These are phyloP conservation scores for Silvanus unidentatus DNA, from an alignment of 2,888 invertebrate species.

Conservation along the genomic window DNA sequence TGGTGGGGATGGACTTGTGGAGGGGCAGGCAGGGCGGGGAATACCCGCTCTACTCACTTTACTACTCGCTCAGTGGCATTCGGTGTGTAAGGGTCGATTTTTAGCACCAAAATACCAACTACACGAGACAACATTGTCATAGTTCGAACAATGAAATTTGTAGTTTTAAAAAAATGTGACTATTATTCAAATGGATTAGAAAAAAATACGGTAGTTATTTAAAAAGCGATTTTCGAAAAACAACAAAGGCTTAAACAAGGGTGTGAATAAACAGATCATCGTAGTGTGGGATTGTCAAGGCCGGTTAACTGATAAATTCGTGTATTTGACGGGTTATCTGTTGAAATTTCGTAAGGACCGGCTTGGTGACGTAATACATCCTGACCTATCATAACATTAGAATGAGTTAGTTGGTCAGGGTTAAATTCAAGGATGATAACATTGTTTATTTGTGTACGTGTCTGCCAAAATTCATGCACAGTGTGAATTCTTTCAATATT, in stretches of 20 bases:
- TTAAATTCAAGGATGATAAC: slow-evolving; percentile 33
- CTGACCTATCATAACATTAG: slow-evolving; percentile 44
- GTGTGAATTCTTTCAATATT: not conserved
- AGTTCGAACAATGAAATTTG: too few relatives aligned
- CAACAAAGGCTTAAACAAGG: too few relatives aligned
- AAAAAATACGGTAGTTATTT: too few relatives aligned
- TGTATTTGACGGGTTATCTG: not conserved
- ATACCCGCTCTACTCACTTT: slow-evolving; percentile 13
- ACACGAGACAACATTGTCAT: slow-evolving; percentile 2
- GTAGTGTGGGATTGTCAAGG: too few relatives aligned
- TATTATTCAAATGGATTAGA: too few relatives aligned
- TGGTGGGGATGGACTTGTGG: slow-evolving; percentile 38
- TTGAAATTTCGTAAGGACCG: slow-evolving; percentile 15
- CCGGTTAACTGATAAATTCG: too few relatives aligned
- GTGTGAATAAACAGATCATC: too few relatives aligned
- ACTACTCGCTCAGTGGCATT: slow-evolving; percentile 32
- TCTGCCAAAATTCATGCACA: slow-evolving; percentile 3
- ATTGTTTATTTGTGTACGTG: slow-evolving; percentile 6
- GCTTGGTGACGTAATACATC: slow-evolving; percentile 21
- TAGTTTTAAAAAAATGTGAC: too few relatives aligned
- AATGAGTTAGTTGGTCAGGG: slow-evolving; percentile 44
- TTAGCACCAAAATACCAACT: not conserved
- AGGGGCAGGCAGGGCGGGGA: slow-evolving; percentile 36
- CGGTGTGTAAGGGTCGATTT: slow-evolving; percentile 14
- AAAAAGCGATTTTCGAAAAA: too few relatives aligned